Percentiles rank a stretch among this genome's conserved stretches.
Evolutionary conservation across 2,888 invertebrate genomes (phyloP).

Genomic region (Leuctra nigra): DNA sequence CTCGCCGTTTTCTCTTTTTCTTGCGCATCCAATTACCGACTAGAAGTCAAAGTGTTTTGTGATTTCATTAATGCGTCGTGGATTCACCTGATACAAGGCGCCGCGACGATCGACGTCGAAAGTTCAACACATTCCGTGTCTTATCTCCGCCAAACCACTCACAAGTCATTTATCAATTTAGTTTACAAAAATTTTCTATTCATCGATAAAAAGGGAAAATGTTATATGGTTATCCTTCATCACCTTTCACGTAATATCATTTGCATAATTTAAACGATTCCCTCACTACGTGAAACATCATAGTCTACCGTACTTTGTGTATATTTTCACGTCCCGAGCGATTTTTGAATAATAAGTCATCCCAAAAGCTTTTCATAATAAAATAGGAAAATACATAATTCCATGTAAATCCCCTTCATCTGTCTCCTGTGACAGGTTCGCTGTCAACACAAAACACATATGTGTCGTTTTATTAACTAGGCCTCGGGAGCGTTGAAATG

Average conservation of each 20-base stretch:
- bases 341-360: too few relatives aligned
- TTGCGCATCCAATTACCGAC: not conserved
- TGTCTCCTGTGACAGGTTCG: too few relatives aligned
- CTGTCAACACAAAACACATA: too few relatives aligned
- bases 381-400: too few relatives aligned
- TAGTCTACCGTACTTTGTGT: too few relatives aligned
- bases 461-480: too few relatives aligned
- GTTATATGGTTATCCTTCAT: not conserved
- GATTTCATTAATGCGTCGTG: not conserved
- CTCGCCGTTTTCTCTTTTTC: too few relatives aligned
- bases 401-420: too few relatives aligned
- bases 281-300: too few relatives aligned
- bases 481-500: too few relatives aligned
- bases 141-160: not conserved
- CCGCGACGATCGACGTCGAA: not conserved
- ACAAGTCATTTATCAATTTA: not conserved
- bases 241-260: not conserved
- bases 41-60: not conserved
- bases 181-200: not conserved
- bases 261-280: not conserved
- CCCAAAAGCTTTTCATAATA: too few relatives aligned
- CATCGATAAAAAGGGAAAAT: not conserved
- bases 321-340: too few relatives aligned
- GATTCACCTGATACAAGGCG: not conserved
- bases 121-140: not conserved